Evolutionary conservation across 2,797 vertebrate species (phyloP).

Genomic region (Cottoperca gobio): DNA sequence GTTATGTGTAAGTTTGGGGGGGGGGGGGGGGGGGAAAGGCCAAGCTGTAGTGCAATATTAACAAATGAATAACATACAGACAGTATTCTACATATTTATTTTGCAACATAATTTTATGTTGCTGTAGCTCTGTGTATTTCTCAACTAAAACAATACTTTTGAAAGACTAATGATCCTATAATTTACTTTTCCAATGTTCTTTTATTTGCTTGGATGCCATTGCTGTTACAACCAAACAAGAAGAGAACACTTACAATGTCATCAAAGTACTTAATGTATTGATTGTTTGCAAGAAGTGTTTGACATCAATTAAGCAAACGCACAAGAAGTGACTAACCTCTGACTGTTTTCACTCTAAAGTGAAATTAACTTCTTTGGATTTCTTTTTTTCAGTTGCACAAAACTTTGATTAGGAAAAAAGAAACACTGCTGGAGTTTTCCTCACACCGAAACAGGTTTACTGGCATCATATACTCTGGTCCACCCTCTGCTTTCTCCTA

Average conservation of each 20-base stretch:
- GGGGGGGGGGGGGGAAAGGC: too few relatives aligned
- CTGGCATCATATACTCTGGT: not conserved
- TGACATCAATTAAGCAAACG: constrained; percentile 9
- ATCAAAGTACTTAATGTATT: not conserved
- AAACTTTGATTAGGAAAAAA: not conserved
- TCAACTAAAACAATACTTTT: constrained; percentile 1
- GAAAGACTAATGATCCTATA: constrained; percentile 13
- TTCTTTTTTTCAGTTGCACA: not conserved
- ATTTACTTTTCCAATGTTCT: not conserved
- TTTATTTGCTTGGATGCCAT: not conserved
- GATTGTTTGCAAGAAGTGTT: not conserved
- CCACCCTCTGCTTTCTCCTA: not conserved
- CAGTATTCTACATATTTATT: not conserved
- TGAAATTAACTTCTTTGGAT: not conserved
- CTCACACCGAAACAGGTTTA: not conserved
- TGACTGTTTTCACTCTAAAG: not conserved
- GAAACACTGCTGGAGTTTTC: not conserved
- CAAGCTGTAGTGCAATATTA: constrained; percentile 1
- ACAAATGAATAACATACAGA: constrained; percentile 9
- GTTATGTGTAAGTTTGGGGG: not conserved
- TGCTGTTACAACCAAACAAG: constrained; percentile 1
- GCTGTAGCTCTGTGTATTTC: not conserved
- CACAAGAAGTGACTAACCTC: not conserved
- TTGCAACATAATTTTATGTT: not conserved
- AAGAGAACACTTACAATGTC: not conserved